These are phyloP conservation scores for Geophilus truncorum DNA, from an alignment of 2,888 invertebrate species.

Conservation along the genomic window DNA sequence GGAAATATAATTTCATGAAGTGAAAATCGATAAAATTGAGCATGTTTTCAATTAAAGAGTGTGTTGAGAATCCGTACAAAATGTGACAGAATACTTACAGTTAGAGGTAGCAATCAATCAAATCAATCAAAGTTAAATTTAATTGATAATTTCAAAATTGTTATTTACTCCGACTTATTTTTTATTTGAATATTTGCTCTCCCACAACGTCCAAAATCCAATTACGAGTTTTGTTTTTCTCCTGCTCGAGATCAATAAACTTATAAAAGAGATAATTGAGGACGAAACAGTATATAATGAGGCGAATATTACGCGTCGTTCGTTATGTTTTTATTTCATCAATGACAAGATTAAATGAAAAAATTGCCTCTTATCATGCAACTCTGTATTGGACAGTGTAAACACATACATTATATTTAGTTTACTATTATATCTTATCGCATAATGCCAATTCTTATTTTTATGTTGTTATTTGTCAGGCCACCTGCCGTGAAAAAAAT, in stretches of 20 bases:
- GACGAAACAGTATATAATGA: neutral
- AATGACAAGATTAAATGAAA: neutral
- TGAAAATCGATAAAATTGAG: neutral
- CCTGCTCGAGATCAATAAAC: neutral
- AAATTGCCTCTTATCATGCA: neutral
- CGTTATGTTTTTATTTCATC: neutral
- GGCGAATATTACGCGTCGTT: neutral
- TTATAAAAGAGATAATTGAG: slow-evolving; percentile 1
- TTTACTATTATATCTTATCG: too few relatives aligned
- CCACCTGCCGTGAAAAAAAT: neutral
- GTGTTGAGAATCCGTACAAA: neutral
- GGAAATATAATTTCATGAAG: neutral
- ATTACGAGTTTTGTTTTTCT: neutral
- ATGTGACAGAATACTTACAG: neutral
- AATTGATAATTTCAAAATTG: neutral
- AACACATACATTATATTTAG: too few relatives aligned
- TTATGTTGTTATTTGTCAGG: neutral
- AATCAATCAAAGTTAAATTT: neutral
- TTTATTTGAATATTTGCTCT: neutral
- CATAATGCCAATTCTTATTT: too few relatives aligned
- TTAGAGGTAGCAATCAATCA: neutral
- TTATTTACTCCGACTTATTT: too few relatives aligned
- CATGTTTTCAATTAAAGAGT: neutral
- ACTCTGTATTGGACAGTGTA: neutral
- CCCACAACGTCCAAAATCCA: neutral